Conservation (phyloP, 2,888 invertebrate genomes). For the Omphaloscelis lunosa region DNA sequence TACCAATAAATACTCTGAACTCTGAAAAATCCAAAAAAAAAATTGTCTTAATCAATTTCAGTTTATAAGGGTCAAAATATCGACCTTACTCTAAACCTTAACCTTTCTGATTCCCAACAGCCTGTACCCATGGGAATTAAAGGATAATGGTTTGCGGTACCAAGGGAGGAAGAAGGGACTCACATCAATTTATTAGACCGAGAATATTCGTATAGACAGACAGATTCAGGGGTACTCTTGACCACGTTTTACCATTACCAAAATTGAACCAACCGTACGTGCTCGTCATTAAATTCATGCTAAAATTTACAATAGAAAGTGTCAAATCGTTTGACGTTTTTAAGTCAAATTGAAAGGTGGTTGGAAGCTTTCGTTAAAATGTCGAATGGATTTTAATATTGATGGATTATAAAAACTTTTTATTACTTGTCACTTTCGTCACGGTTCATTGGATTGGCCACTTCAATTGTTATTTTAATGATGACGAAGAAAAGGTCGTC, state of each 20-base stretch:
- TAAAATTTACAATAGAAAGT: slow-evolving; percentile 38
- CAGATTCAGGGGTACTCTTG: slow-evolving; percentile 1
- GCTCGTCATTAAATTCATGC: slow-evolving; percentile 29
- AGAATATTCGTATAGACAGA: slow-evolving; percentile 21
- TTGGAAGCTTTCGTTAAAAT: slow-evolving; percentile 23
- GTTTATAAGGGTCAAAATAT: slow-evolving; percentile 44
- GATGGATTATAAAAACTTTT: slow-evolving; percentile 31
- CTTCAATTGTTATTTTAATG: slow-evolving; percentile 16
- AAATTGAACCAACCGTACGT: slow-evolving; percentile 26
- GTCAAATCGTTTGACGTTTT: slow-evolving; percentile 27
- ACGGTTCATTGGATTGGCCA: slow-evolving; percentile 8
- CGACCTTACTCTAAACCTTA: slow-evolving; percentile 31
- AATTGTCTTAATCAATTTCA: slow-evolving; percentile 41
- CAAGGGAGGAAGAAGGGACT: slow-evolving; percentile 16
- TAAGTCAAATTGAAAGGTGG: slow-evolving; percentile 15
- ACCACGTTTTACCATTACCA: slow-evolving; percentile 15
- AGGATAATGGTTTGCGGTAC: slow-evolving; percentile 55
- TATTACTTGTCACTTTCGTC: slow-evolving; percentile 26
- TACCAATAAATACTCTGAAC: no score
- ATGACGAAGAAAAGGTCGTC: background rate
- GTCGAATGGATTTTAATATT: slow-evolving; percentile 38
- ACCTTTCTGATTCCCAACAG: slow-evolving; percentile 31
- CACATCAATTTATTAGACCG: slow-evolving; percentile 49
- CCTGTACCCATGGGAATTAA: slow-evolving; percentile 44
- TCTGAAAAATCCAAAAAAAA: background rate